These are phyloP conservation scores for Beris chalybata DNA, from an alignment of 2,888 invertebrate species.

Conservation along the genomic window DNA sequence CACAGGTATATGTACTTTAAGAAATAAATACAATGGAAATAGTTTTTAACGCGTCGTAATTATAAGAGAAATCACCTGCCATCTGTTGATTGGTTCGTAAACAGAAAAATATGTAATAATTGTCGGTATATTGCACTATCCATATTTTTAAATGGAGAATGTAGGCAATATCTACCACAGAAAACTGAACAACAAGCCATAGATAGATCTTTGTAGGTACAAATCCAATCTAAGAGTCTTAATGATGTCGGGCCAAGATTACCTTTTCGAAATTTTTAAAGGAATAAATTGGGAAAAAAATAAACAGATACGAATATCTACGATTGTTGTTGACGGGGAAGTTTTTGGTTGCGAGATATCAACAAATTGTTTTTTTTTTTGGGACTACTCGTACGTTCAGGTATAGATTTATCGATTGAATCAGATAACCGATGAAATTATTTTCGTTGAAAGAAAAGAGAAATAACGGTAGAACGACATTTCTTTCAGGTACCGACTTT, in stretches of 20 bases:
- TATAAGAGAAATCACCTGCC: constrained; percentile 17
- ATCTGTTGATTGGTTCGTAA: constrained; percentile 11
- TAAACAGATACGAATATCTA: not conserved
- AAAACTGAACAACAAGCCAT: constrained; percentile 22
- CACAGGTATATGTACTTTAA: not conserved
- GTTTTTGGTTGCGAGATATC: no score
- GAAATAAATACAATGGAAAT: constrained; percentile 19
- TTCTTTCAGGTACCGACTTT: not conserved
- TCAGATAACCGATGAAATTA: constrained; percentile 30
- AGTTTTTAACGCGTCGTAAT: constrained; percentile 22
- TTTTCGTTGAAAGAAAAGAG: constrained; percentile 16
- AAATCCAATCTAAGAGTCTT: constrained; percentile 25
- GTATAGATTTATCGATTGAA: constrained; percentile 14
- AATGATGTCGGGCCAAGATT: constrained; percentile 30
- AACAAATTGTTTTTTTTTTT: no score
- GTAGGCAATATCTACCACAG: constrained; percentile 1
- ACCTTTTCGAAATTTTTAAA: constrained; percentile 22
- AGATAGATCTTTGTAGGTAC: constrained; percentile 15
- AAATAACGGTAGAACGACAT: constrained; percentile 22
- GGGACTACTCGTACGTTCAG: no score
- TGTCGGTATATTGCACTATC: no score
- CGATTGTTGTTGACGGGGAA: no score
- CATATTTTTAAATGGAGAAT: not conserved
- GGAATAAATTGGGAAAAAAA: constrained; percentile 17
- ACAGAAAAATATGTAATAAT: no score